Base-by-base conservation (phyloP, 2,797 vertebrate genomes). In the Valencia hispanica region DNA sequence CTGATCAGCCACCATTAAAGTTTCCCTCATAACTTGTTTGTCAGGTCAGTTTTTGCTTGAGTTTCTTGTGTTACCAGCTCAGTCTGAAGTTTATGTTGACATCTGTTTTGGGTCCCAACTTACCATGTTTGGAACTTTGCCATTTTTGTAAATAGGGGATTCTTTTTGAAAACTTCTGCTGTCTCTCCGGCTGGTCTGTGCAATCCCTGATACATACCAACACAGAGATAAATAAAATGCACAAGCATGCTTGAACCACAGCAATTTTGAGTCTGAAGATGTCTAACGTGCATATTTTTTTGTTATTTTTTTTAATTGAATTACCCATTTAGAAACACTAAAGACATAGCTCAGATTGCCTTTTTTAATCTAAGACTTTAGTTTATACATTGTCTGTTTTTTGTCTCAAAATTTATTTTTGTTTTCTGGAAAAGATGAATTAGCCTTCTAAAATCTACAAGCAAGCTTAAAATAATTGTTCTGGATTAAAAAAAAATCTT, bases 241-340 rank as follows among this genome's bases (percentile, higher is more conserved):
- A 30, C 4, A 27, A 27, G 11, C 27, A 17, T 59, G 55, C 27
- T 12, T 27, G 14, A 17, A 59, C 12, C 27, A 59, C 27, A 7
- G n/a, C n/a, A 55, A n/a, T 59, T 5, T n/a, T 30, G 11, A 32
- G 27, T 6, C 18, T 30, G 1, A 32, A 59, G 30, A 6, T 32
- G 1, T 30, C 4, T 32, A 59, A 59, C 9, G 0, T 53, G 15
- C 10, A n/a, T n/a, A 22, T 53, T 30, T 5, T 17, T n/a, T n/a
- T n/a, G n/a, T n/a, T n/a, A n/a, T n/a, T n/a, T n/a, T n/a, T n/a
- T 32, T 32, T 14, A 30, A 57, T 30, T 12, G 12, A 57, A 30
- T 59, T 17, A 70, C 61, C 65, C 36, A 9, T 78, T 79, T 80
- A 66, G 87, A 81, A 86, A 76, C 69, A 73, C 50, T 53, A 55